A percentile compares a stretch with the other conserved stretches of the same genome.
Conservation (phyloP, 2,888 invertebrate genomes). For the Epinotia demarniana region DNA sequence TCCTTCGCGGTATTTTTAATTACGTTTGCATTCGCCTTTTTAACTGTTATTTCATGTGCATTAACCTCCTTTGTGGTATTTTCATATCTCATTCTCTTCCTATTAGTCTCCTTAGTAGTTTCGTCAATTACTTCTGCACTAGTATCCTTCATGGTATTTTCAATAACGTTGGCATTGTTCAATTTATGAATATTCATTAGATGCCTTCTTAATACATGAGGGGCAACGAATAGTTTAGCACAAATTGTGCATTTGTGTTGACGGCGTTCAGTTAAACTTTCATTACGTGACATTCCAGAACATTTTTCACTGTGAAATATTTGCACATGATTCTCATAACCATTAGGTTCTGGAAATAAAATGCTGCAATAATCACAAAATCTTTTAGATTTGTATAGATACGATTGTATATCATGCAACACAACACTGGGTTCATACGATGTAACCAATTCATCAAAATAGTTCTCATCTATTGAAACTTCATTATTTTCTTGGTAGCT, state of each 20-base stretch:
- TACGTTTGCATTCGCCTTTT: neutral
- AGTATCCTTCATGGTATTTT: neutral
- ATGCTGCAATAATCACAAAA: conserved; percentile 67
- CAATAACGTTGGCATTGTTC: conserved; percentile 12
- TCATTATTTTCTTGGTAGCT: conserved; percentile 51
- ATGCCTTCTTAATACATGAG: conserved; percentile 54
- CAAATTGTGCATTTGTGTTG: conserved; percentile 55
- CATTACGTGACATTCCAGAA: conserved; percentile 16
- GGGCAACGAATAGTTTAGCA: conserved; percentile 47
- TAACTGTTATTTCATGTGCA: neutral
- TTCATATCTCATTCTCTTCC: neutral
- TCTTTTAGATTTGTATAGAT: conserved; percentile 59
- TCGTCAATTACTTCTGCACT: neutral
- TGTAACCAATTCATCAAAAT: conserved; percentile 47
- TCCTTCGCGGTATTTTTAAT: neutral
- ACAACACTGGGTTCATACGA: conserved; percentile 52
- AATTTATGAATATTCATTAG: conserved; percentile 51
- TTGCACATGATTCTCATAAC: conserved; percentile 52
- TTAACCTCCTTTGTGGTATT: conserved; percentile 3
- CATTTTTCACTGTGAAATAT: conserved; percentile 46
- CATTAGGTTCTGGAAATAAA: conserved; percentile 59
- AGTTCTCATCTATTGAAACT: conserved; percentile 23
- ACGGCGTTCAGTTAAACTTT: conserved; percentile 23
- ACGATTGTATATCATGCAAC: conserved; percentile 58
- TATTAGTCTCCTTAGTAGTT: neutral